Conservation (phyloP, 2,888 invertebrate species). For the Spicauda simplicius region DNA sequence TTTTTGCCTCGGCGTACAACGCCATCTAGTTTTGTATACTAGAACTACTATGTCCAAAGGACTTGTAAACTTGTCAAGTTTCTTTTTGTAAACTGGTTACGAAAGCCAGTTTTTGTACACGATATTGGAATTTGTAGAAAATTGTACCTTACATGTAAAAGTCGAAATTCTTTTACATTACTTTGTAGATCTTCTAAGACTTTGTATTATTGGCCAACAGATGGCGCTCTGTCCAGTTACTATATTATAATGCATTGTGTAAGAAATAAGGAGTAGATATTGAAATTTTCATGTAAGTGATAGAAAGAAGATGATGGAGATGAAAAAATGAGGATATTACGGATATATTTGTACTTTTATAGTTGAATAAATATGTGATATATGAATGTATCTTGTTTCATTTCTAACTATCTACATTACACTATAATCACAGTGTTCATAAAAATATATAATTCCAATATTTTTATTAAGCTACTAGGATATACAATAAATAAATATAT, state of each 20-base stretch:
- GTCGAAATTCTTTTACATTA: constrained; percentile 1
- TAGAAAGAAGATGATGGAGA: background rate
- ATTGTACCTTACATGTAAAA: constrained; percentile 22
- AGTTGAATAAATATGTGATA: constrained; percentile 23
- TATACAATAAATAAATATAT: too few species aligned
- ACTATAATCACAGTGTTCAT: too few species aligned
- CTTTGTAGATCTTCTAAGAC: constrained; percentile 15
- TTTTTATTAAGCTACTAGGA: too few species aligned
- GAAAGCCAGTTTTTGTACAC: constrained; percentile 8
- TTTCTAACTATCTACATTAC: too few species aligned
- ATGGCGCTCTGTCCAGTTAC: constrained; percentile 10
- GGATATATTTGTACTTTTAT: constrained; percentile 26
- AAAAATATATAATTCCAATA: too few species aligned
- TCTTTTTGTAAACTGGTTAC: constrained; percentile 14
- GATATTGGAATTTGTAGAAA: constrained; percentile 16
- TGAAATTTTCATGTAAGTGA: constrained; percentile 14
- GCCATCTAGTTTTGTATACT: constrained; percentile 61
- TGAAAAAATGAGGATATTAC: constrained; percentile 16
- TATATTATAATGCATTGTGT: constrained; percentile 18
- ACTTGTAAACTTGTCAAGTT: constrained; percentile 25
- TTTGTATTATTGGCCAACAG: constrained; percentile 19
- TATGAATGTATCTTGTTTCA: too few species aligned
- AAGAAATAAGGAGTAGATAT: background rate
- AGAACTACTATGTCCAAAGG: constrained; percentile 38
- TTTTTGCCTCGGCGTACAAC: constrained; percentile 60